A percentile compares a stretch with the other conserved stretches of the same genome.
phyloP scores from a whole-genome alignment of 2,888 invertebrate species.

The Rhopalosiphum nymphaeae region DNA sequence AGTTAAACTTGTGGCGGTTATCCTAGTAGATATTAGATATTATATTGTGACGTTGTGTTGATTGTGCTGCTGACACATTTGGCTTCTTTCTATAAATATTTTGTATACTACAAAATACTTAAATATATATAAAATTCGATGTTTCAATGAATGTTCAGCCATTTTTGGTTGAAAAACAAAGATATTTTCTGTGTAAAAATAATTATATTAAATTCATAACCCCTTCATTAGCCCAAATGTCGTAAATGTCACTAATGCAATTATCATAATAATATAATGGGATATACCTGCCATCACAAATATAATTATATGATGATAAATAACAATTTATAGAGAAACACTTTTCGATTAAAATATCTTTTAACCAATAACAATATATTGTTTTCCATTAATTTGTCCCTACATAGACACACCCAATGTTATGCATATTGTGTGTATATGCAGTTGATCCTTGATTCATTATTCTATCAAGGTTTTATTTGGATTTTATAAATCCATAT shows the following conservation, averaged over 20 bases:
- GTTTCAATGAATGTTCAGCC: background rate
- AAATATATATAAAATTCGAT: background rate
- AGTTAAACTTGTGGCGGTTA: background rate
- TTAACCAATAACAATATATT: background rate
- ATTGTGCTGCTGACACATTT: background rate
- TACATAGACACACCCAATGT: background rate
- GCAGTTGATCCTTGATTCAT: background rate
- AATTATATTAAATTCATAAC: background rate
- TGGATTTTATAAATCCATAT: background rate
- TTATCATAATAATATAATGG: background rate
- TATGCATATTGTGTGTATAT: background rate
- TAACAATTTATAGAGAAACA: background rate
- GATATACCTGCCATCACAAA: background rate
- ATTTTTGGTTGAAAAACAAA: background rate
- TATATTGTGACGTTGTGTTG: background rate
- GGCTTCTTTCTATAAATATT: background rate
- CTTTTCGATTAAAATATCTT: background rate
- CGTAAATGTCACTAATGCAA: background rate
- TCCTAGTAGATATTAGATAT: background rate
- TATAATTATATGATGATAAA: background rate
- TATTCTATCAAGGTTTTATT: background rate
- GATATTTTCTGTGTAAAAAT: background rate
- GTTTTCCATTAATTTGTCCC: background rate
- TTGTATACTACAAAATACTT: background rate
- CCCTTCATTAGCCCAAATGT: background rate